Conservation (phyloP, 2,797 vertebrate genomes). For the Centropyge bicolor region DNA sequence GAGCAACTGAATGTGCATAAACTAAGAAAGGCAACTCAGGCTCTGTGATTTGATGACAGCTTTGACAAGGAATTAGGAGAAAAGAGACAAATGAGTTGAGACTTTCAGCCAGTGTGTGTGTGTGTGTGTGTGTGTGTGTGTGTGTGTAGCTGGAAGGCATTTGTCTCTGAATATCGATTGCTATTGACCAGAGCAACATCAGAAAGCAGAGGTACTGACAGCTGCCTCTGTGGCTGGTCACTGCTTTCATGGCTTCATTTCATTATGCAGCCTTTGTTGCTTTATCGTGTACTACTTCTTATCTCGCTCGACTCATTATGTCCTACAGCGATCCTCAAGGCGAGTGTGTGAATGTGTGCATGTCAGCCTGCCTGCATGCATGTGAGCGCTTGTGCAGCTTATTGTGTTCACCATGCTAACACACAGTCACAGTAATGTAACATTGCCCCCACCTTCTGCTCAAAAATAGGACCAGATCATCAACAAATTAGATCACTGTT, state of each 20-base stretch:
- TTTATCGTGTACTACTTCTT: slow-evolving; percentile 44
- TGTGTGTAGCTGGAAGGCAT: slow-evolving; percentile 34
- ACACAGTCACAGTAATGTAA: background rate
- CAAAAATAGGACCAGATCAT: slow-evolving; percentile 18
- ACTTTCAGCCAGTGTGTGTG: slow-evolving; percentile 22
- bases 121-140: slow-evolving; percentile 40
- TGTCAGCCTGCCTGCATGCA: slow-evolving; percentile 2
- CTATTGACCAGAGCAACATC: slow-evolving; percentile 59
- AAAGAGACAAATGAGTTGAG: slow-evolving; percentile 44
- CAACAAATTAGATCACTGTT: slow-evolving; percentile 36
- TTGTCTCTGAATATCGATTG: slow-evolving; percentile 64
- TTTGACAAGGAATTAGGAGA: slow-evolving; percentile 37
- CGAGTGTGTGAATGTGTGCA: slow-evolving; percentile 26
- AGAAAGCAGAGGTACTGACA: slow-evolving; percentile 49
- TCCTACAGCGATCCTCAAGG: slow-evolving; percentile 43
- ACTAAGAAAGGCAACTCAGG: slow-evolving; percentile 26
- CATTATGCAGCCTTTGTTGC: slow-evolving; percentile 49
- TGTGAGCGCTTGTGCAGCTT: background rate
- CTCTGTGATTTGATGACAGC: slow-evolving; percentile 46
- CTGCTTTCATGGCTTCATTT: slow-evolving; percentile 56
- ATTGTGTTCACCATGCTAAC: slow-evolving; percentile 2
- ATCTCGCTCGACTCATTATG: slow-evolving; percentile 46
- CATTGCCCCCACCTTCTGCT: background rate
- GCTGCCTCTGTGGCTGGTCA: slow-evolving; percentile 54
- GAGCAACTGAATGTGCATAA: slow-evolving; percentile 31